Evolutionary conservation across 1,140 invertebrate genomes (phyloP), one percentile per base, ranked within the genome.

Genomic region (Kradibia gibbosae): DNA sequence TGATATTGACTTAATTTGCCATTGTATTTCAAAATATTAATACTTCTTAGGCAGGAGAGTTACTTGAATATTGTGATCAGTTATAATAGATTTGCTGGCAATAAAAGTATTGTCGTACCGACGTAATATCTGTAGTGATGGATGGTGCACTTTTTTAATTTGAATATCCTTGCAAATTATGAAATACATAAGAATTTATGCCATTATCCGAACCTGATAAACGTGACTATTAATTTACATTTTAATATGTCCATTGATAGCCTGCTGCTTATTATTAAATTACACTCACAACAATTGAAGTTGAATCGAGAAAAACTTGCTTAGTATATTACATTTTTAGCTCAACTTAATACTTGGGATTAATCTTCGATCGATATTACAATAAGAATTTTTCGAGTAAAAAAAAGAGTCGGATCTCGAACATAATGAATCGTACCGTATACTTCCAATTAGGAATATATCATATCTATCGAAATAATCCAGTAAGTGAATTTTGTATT

Each of bases 21-120:
- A 67, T 67, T 67, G 4, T 39, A n/a, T n/a, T 39, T 53, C 39
- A 15, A 67, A 67, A 67, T 67, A 67, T n/a, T n/a, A 67, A 39
- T 39, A 39, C n/a, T 11, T 65, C 28, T 28, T 39, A 39, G 50
- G 10, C 10, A 39, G 11, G 20, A n/a, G 15, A n/a, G 0, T n/a
- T 39, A 7, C 8, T 39, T 39, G 39, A 39, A 67, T 39, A 67
- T 39, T 22, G n/a, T n/a, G 34, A n/a, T 67, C 8, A 10, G 17
- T 67, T 22, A 22, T 39, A 31, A 67, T 67, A 39, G 5, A 39
- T 67, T 20, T 57, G n/a, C 25, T 5, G 34, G 17, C 0, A 1
- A 25, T 31, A 62, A 62, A 62, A 62, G 8, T 62, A 62, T 31
- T 62, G 28, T 62, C 1, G 13, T 60, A 60, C 28, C 3, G 2